Base-by-base conservation (phyloP, 2,888 invertebrate genomes). In the Cremastinae sp. region DNA sequence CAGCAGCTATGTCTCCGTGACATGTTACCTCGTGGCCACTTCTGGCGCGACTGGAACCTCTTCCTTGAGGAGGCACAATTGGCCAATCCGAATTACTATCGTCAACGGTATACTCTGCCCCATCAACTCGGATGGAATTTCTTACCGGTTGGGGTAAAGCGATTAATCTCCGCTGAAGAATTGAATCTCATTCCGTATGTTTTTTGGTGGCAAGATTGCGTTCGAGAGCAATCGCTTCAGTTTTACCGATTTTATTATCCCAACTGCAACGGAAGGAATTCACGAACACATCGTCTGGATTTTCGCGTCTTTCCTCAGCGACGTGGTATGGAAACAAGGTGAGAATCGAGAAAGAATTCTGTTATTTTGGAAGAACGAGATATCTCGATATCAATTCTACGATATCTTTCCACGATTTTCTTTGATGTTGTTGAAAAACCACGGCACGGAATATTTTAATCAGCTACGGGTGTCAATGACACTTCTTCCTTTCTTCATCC, bases 21-120 rank as follows among this genome's bases (percentile, higher is more conserved):
- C 86, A 89, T 89, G 89, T 87, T 87, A 84, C 85, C 85, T 73
- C 86, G 86, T 83, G 86, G 85, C 81, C 84, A 82, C 80, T 80
- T 78, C 79, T 84, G 87, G 85, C 85, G 81, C 83, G 85, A 87
- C 80, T 82, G 82, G 82, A 84, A 83, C 84, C 82, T 83, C 83
- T 82, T 82, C 79, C 65, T 75, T 79, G 82, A 80, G 45, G 84
- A 79, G 70, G 69, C 79, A 45, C 75, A 69, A 18, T 41, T 65
- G 58, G 65, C 51, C 59, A 69, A 64, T 18, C 16, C 65, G n/a
- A 69, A 70, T 20, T 56, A 78, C 65, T 51, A 76, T 45, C 72
- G 72, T 47, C 80, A 70, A 10, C 78, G 74, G 58, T 64, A 58
- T 49, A 43, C 61, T 12, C 51, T 66, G 8, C 51, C 74, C n/a